Conservation (phyloP, 1,140 invertebrate species). For the Bombus cullumanus region DNA sequence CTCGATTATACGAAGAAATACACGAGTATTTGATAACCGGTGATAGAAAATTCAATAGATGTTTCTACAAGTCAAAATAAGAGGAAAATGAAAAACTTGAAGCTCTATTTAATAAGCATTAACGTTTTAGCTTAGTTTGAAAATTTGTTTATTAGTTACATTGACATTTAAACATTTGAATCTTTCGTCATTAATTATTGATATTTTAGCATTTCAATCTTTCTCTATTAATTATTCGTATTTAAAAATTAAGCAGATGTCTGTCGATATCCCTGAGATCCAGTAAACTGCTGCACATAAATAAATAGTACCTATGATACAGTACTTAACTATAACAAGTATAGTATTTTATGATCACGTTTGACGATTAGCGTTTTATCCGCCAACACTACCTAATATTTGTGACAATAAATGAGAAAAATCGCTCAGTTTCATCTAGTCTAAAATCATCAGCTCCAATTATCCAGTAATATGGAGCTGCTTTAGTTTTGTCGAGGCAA, state of each 20-base stretch:
- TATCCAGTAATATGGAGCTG: too few relatives aligned
- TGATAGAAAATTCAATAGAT: too few relatives aligned
- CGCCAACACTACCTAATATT: background rate
- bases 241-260: background rate
- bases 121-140: background rate
- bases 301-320: too few relatives aligned
- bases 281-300: too few relatives aligned
- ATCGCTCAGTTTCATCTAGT: too few relatives aligned
- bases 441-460: background rate
- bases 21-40: too few relatives aligned
- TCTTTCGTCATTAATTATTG: too few relatives aligned
- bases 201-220: background rate
- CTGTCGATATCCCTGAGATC: too few relatives aligned
- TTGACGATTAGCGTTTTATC: background rate
- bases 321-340: too few relatives aligned
- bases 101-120: background rate
- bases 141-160: background rate
- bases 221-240: background rate
- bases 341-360: background rate
- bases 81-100: background rate
- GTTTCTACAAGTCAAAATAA: background rate
- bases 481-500: constrained; percentile 13
- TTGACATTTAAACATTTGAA: background rate
- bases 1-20: too few relatives aligned
- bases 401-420: background rate